Evolutionary conservation across 2,888 invertebrate genomes (phyloP).

Genomic region (Amphimallon solstitiale): DNA sequence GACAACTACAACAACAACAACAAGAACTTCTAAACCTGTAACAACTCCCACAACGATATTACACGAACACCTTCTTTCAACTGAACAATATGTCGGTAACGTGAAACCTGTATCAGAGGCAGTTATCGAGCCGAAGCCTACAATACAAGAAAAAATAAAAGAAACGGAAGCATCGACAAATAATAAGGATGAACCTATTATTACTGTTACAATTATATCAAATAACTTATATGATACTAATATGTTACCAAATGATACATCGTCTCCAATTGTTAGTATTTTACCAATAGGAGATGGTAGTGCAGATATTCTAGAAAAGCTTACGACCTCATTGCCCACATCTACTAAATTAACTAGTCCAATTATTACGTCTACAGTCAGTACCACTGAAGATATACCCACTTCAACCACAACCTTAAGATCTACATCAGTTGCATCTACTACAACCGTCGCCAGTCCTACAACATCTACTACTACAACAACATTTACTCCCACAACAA

Average conservation of each 20-base stretch:
- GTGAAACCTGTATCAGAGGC: too few species aligned
- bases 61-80: not conserved
- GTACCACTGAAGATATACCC: constrained; percentile 31
- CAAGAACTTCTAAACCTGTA: constrained; percentile 34
- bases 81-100: too few species aligned
- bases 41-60: constrained; percentile 31
- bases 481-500: constrained; percentile 30
- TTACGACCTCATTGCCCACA: not conserved
- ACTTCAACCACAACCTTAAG: constrained; percentile 38
- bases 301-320: too few species aligned
- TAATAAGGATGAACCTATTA: constrained; percentile 16
- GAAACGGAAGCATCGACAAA: not conserved
- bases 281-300: too few species aligned
- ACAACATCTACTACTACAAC: constrained; percentile 35
- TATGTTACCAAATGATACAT: not conserved
- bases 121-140: too few species aligned
- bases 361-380: constrained; percentile 39
- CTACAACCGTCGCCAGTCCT: constrained; percentile 19
- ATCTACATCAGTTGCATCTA: too few species aligned
- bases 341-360: constrained; percentile 33
- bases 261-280: too few species aligned
- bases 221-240: not conserved
- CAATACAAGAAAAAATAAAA: too few species aligned
- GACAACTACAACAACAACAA: constrained; percentile 33
- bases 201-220: constrained; percentile 28